Evolutionary conservation across 2,888 invertebrate species (phyloP), one percentile per base, ranked within the genome.

Genomic region (Ochropacha duplaris): DNA sequence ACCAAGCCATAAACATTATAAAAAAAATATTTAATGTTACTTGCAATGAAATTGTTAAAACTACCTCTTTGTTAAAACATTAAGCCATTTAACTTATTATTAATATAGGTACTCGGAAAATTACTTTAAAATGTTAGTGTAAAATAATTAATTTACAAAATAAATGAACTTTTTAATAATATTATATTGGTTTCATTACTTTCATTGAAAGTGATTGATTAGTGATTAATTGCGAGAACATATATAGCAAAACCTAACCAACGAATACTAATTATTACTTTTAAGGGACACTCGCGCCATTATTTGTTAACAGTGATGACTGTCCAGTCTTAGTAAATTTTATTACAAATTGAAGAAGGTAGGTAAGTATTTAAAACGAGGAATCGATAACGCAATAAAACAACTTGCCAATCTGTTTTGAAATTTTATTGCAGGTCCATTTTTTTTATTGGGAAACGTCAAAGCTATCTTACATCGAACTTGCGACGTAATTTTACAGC

Each of bases 351-450:
- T n/a, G n/a, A n/a, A n/a, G n/a, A n/a, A n/a, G n/a, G n/a, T n/a
- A n/a, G n/a, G n/a, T n/a, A n/a, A n/a, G n/a, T n/a, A n/a, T n/a
- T n/a, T n/a, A n/a, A n/a, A n/a, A n/a, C n/a, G n/a, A n/a, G n/a
- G n/a, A n/a, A n/a, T n/a, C n/a, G n/a, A n/a, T n/a, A n/a, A n/a
- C n/a, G n/a, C n/a, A 76, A 76, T 62, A 66, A 79, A 78, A 76
- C 61, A 55, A 58, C 44, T 36, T n/a, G n/a, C 36, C 36, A 22
- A 36, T 56, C 56, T 63, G 74, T 67, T 76, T 77, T 72, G 70
- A 80, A 80, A 72, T 72, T 85, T 81, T 83, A 81, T 81, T 85
- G 78, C 79, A 76, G 78, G 74, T 84, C 67, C 62, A 83, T 79
- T 4, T 4, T 76, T 81, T 76, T 79, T 82, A 65, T 77, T 78